Conservation (phyloP, 2,113 vertebrate species). For the Sinocyclocheilus anshuiensis region DNA sequence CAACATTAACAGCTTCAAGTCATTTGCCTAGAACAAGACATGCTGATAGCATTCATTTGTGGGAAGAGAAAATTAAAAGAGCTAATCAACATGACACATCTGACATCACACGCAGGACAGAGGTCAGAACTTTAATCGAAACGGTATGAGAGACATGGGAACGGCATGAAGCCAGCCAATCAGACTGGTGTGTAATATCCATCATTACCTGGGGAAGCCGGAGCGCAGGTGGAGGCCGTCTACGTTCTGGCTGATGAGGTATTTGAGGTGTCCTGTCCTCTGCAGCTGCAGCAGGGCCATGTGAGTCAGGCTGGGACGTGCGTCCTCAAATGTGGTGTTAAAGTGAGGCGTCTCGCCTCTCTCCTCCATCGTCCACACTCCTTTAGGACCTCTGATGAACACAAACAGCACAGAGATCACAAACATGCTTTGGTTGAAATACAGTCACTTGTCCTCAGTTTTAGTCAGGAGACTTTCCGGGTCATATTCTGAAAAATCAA, state of each 20-base stretch:
- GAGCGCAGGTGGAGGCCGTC: conserved; percentile 94
- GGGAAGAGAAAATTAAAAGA: background rate
- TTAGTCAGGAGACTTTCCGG: background rate
- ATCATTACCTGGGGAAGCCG: conserved; percentile 89
- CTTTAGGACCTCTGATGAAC: conserved; percentile 88
- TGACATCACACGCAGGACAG: background rate
- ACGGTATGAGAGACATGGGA: background rate
- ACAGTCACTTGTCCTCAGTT: background rate
- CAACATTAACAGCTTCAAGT: background rate
- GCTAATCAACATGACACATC: conserved; percentile 10
- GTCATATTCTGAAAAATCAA: background rate
- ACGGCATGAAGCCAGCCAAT: background rate
- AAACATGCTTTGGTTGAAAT: background rate
- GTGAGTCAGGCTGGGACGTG: conserved; percentile 88
- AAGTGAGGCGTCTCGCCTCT: conserved; percentile 88
- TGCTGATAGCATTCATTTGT: background rate
- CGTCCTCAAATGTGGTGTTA: conserved; percentile 93
- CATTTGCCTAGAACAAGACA: background rate
- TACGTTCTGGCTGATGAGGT: conserved; percentile 97
- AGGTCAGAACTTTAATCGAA: conserved; percentile 1
- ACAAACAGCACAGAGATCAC: background rate
- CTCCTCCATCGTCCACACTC: conserved; percentile 96
- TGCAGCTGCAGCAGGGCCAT: conserved; percentile 91
- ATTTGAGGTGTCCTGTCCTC: conserved; percentile 85
- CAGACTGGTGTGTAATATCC: background rate